Conservation (phyloP, 1,140 invertebrate species). For the Leptestheria dahalacensis region DNA sequence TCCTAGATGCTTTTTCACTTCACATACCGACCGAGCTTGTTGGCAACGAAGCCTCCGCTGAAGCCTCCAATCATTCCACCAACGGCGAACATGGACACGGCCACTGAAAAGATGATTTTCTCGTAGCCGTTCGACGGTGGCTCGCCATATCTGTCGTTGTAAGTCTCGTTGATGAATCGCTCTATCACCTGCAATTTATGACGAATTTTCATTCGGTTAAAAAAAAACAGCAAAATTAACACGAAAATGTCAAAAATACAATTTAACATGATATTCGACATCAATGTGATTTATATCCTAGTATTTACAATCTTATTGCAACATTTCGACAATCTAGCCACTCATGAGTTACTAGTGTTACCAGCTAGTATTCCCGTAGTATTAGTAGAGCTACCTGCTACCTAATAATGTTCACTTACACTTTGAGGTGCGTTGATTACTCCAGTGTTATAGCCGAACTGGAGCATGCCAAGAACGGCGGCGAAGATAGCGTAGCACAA, state of each 20-base stretch:
- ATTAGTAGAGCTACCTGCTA: too few relatives aligned
- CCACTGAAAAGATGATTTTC: slow-evolving; percentile 66
- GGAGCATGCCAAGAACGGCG: slow-evolving; percentile 90
- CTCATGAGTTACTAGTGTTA: too few relatives aligned
- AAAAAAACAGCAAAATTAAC: too few relatives aligned
- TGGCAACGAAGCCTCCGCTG: slow-evolving; percentile 71
- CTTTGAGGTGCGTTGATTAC: slow-evolving; percentile 91
- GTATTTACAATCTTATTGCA: too few relatives aligned
- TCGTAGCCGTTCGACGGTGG: slow-evolving; percentile 50
- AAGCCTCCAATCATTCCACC: slow-evolving; percentile 91
- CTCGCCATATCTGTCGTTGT: slow-evolving; percentile 54
- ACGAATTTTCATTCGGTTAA: too few relatives aligned
- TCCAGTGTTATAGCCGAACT: slow-evolving; percentile 97
- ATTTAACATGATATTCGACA: too few relatives aligned
- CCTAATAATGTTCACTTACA: too few relatives aligned
- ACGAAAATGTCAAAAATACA: not conserved
- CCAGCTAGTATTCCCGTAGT: too few relatives aligned
- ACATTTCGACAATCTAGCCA: too few relatives aligned
- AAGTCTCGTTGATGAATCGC: slow-evolving; percentile 79
- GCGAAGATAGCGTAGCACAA: slow-evolving; percentile 82
- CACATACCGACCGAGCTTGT: slow-evolving; percentile 68
- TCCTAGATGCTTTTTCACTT: too few relatives aligned
- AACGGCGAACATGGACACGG: slow-evolving; percentile 85
- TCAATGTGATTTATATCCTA: too few relatives aligned
- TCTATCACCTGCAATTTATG: slow-evolving; percentile 70